phyloP scores from a whole-genome alignment of 2,888 invertebrate genomes.

The Sphinx pinastri region DNA sequence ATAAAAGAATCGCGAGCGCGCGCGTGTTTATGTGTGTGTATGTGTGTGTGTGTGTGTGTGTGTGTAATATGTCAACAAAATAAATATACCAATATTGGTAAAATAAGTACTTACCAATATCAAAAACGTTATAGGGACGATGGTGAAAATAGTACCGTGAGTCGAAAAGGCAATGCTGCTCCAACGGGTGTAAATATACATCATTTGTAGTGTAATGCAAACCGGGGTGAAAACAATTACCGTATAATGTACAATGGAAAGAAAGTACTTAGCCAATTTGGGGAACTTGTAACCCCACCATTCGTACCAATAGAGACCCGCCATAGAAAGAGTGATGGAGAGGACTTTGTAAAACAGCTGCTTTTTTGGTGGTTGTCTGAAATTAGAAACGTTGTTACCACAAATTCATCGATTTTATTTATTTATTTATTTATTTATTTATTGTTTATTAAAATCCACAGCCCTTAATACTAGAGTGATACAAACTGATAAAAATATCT shows the following conservation, averaged over 20 bases:
- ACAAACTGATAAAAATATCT: too few species aligned
- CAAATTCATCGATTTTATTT: too few species aligned
- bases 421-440: too few species aligned
- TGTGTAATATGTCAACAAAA: too few species aligned
- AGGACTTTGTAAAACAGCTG: constrained; percentile 24
- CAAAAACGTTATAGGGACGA: not conserved
- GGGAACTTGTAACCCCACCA: constrained; percentile 19
- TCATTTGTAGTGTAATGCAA: not conserved
- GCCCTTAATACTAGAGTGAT: too few species aligned
- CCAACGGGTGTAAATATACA: not conserved
- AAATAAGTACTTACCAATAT: constrained; percentile 7
- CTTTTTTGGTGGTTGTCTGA: constrained; percentile 21
- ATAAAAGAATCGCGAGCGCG: too few species aligned
- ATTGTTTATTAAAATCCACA: not conserved
- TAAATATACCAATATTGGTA: not conserved
- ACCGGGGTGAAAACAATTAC: not conserved
- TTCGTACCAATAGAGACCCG: constrained; percentile 16
- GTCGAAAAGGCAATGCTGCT: not conserved
- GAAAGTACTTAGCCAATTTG: constrained; percentile 4
- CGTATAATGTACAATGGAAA: not conserved
- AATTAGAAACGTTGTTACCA: too few species aligned
- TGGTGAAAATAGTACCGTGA: constrained; percentile 10
- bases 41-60: too few species aligned
- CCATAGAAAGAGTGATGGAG: constrained; percentile 2
- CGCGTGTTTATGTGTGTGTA: too few species aligned